Evolutionary conservation across 2,797 vertebrate genomes (phyloP).

Genomic region (Megalops cyprinoides): DNA sequence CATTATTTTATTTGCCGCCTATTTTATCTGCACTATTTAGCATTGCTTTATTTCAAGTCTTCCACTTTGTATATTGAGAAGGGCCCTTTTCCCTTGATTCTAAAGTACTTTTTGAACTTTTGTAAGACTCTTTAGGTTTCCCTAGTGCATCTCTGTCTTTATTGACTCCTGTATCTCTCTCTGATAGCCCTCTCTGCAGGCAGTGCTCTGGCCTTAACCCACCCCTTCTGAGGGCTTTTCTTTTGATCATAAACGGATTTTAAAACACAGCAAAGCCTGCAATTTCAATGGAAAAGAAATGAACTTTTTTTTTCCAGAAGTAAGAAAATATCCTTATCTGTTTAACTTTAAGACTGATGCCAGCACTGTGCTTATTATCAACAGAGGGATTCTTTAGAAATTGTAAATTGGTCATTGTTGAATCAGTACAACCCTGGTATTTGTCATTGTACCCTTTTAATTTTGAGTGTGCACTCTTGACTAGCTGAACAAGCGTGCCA

Average conservation of each 20-base stretch:
- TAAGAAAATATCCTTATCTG: neutral
- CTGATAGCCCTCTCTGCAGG: neutral
- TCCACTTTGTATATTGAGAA: neutral
- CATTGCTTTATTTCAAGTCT: neutral
- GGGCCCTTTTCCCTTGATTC: neutral
- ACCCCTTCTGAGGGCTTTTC: neutral
- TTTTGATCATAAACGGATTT: constrained; percentile 23
- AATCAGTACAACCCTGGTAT: neutral
- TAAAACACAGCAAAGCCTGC: neutral
- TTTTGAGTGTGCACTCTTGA: neutral
- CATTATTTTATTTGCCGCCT: neutral
- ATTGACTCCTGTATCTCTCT: constrained; percentile 6
- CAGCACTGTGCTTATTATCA: neutral
- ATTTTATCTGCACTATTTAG: neutral
- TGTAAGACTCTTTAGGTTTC: constrained; percentile 11
- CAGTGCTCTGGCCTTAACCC: neutral
- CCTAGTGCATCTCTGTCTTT: neutral
- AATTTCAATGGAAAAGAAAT: neutral
- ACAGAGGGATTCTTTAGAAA: neutral
- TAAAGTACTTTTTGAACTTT: constrained; percentile 3
- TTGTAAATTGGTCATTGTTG: neutral
- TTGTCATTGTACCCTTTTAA: neutral
- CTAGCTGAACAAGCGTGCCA: neutral
- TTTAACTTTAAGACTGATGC: constrained; percentile 4
- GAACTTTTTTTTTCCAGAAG: too few species aligned